These are phyloP conservation scores for Porites lutea DNA, from an alignment of 64 coral and sea anemone species.

Conservation along the genomic window DNA sequence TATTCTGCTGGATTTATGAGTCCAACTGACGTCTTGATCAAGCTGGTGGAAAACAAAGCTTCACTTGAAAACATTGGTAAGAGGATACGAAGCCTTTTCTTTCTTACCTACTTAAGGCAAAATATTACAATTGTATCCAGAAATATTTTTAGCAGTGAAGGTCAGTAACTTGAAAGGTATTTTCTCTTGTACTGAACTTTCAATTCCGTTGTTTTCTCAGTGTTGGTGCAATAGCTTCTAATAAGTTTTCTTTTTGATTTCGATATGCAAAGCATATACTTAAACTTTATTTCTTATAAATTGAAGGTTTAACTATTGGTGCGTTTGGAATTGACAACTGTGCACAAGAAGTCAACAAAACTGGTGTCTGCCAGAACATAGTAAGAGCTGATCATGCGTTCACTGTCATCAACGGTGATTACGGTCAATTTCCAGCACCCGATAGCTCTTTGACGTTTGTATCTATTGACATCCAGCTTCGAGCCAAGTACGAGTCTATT, in stretches of 20 bases:
- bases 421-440: slow-evolving; percentile 73
- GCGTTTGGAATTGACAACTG: slow-evolving; percentile 66
- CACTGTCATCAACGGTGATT: slow-evolving; percentile 61
- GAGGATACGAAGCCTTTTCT: not conserved
- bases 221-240: too few species aligned
- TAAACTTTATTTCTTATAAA: not conserved
- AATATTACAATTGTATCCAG: too few species aligned
- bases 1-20: not conserved
- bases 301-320: slow-evolving; percentile 36
- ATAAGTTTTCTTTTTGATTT: too few species aligned
- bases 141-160: too few species aligned
- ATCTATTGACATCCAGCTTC: slow-evolving; percentile 45
- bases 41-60: slow-evolving; percentile 9
- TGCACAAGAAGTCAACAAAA: slow-evolving; percentile 20
- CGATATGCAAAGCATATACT: not conserved
- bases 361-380: slow-evolving; percentile 63
- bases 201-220: too few species aligned
- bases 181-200: too few species aligned
- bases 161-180: too few species aligned
- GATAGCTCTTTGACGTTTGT: slow-evolving; percentile 52
- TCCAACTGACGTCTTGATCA: not conserved
- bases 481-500: slow-evolving; percentile 7
- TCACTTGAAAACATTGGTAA: slow-evolving; percentile 47
- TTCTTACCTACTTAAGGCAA: too few species aligned
- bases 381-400: slow-evolving; percentile 13